A percentile compares a stretch with the other conserved stretches of the same genome.
Conservation (phyloP, 2,888 invertebrate species). For the Apamea crenata region DNA sequence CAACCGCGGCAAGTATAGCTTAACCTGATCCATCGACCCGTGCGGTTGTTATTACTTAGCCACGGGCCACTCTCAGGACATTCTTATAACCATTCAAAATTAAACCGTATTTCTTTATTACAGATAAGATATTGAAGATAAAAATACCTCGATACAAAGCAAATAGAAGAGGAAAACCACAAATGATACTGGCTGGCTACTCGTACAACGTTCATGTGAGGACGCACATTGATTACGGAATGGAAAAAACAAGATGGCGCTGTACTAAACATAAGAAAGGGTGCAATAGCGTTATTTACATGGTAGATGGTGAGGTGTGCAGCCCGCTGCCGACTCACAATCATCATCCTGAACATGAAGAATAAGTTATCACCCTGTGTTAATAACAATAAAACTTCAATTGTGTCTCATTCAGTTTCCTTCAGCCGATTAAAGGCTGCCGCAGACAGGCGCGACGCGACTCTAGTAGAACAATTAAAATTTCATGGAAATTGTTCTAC, state of each 20-base stretch:
- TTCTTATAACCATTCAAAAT: background rate
- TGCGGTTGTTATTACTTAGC: too few relatives aligned
- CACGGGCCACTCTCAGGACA: background rate
- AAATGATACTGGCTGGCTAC: slow-evolving; percentile 50
- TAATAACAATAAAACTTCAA: background rate
- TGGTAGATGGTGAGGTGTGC: slow-evolving; percentile 29
- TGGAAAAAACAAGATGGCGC: slow-evolving; percentile 60
- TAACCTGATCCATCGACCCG: too few relatives aligned
- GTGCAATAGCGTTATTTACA: slow-evolving; percentile 43
- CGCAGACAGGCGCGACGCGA: too few relatives aligned
- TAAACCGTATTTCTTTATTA: slow-evolving; percentile 21
- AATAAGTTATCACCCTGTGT: background rate
- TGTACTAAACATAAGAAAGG: slow-evolving; percentile 55
- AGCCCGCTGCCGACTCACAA: slow-evolving; percentile 35
- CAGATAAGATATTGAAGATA: slow-evolving; percentile 23
- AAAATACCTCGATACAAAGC: slow-evolving; percentile 20
- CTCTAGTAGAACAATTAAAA: too few relatives aligned
- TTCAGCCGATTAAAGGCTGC: background rate
- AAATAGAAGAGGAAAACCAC: slow-evolving; percentile 51
- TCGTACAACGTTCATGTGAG: slow-evolving; percentile 52
- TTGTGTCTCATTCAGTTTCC: background rate
- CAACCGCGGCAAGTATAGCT: background rate
- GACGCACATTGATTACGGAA: slow-evolving; percentile 6
- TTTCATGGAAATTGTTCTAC: too few relatives aligned
- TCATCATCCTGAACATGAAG: slow-evolving; percentile 38